A percentile compares a stretch with the other conserved stretches of the same genome.
phyloP scores from a whole-genome alignment of 2,797 vertebrate species.

The Microctenopoma stevenorrisi region DNA sequence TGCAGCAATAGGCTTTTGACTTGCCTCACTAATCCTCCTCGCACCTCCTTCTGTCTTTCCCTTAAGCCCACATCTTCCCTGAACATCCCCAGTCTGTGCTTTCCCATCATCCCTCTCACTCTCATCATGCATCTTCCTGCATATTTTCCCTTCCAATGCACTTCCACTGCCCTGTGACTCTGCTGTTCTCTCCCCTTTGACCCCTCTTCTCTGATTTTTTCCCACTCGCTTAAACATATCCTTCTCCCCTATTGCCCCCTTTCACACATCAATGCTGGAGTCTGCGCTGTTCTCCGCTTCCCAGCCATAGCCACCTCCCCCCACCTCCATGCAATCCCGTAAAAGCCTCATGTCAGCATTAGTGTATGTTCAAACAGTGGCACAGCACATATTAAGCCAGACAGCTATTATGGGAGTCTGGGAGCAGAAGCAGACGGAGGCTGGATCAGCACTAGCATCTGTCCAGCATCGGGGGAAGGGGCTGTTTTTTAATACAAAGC shows the following conservation, averaged over 20 bases:
- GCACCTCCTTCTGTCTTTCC: conserved; percentile 42
- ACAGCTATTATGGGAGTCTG: conserved; percentile 46
- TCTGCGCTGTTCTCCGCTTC: conserved; percentile 30
- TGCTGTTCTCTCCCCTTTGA: conserved; percentile 43
- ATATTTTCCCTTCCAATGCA: conserved; percentile 9
- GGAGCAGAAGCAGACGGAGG: conserved; percentile 37
- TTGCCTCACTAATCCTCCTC: conserved; percentile 68
- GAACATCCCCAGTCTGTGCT: conserved; percentile 14
- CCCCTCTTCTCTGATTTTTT: conserved; percentile 28
- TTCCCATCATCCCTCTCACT: conserved; percentile 38
- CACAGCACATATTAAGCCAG: conserved; percentile 47
- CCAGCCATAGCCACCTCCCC: conserved; percentile 36
- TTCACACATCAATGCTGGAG: conserved; percentile 45
- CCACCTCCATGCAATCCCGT: conserved; percentile 61
- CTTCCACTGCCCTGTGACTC: conserved; percentile 16
- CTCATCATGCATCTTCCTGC: conserved; percentile 6
- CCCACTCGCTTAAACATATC: conserved; percentile 54
- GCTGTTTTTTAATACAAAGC: background rate
- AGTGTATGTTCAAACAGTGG: conserved; percentile 59
- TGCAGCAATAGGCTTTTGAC: conserved; percentile 63
- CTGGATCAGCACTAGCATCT: conserved; percentile 58
- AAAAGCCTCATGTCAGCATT: conserved; percentile 73
- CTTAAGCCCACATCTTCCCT: conserved; percentile 51
- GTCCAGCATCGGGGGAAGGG: conserved; percentile 23
- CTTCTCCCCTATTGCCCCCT: conserved; percentile 30